phyloP scores from a whole-genome alignment of 2,797 vertebrate genomes.

The Trematomus bernacchii region DNA sequence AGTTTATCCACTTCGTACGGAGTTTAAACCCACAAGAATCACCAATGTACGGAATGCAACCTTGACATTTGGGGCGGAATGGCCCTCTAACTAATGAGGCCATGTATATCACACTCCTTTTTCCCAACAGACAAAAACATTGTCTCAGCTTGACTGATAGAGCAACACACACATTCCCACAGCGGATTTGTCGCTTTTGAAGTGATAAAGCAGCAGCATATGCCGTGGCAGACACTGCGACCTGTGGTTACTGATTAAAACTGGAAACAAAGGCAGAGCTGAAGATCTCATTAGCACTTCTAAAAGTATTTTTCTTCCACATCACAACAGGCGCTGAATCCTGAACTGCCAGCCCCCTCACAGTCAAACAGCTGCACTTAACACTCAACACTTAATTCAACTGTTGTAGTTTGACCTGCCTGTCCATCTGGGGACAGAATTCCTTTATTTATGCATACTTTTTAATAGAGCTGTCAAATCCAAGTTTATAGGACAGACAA shows the following conservation, averaged over 20 bases:
- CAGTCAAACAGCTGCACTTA: conserved; percentile 37
- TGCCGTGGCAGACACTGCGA: conserved; percentile 59
- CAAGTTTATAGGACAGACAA: conserved; percentile 17
- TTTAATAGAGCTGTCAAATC: conserved; percentile 10
- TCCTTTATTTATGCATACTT: conserved; percentile 3
- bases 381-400: conserved; percentile 38
- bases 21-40: neutral
- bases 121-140: conserved; percentile 24
- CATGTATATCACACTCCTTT: conserved; percentile 24
- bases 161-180: conserved; percentile 22
- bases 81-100: conserved; percentile 26
- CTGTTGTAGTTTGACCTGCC: conserved; percentile 15
- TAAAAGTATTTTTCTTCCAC: conserved; percentile 62
- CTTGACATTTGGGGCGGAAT: neutral
- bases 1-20: neutral
- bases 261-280: conserved; percentile 69
- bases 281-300: conserved; percentile 74
- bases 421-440: conserved; percentile 14
- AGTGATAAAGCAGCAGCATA: conserved; percentile 64
- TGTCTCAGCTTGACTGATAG: conserved; percentile 34
- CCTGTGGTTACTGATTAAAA: conserved; percentile 71
- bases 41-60: neutral
- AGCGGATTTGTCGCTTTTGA: conserved; percentile 54
- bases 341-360: conserved; percentile 37
- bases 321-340: conserved; percentile 55